Percentiles rank a stretch among this genome's conserved stretches.
These are phyloP conservation scores for Mesaphorura yosii DNA, from an alignment of 1,140 invertebrate genomes.

Conservation along the genomic window DNA sequence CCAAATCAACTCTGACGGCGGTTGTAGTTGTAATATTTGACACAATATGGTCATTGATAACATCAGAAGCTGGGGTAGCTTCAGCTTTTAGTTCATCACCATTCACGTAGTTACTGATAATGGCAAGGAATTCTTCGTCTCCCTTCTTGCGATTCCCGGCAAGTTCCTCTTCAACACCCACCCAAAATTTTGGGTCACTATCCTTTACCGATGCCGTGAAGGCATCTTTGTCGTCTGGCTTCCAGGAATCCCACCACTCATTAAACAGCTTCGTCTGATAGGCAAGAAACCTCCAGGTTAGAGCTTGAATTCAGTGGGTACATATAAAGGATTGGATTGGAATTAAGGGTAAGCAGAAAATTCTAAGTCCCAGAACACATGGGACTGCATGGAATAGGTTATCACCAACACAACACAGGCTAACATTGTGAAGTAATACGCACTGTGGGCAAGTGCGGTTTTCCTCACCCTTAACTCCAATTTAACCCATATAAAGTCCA, in stretches of 20 bases:
- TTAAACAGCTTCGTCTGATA: slow-evolving; percentile 28
- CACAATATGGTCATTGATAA: background rate
- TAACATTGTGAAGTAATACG: no score
- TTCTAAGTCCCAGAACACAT: no score
- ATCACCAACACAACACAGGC: no score
- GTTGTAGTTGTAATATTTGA: background rate
- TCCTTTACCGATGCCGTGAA: slow-evolving; percentile 11
- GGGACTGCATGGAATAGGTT: no score
- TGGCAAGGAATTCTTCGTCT: slow-evolving; percentile 26
- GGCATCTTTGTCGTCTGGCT: slow-evolving; percentile 12
- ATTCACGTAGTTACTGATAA: background rate
- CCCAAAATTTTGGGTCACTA: slow-evolving; percentile 28
- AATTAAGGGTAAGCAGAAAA: background rate
- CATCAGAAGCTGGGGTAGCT: background rate
- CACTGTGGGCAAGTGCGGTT: background rate
- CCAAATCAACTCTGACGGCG: background rate
- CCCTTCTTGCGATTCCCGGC: slow-evolving; percentile 21
- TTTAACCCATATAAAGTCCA: slow-evolving; percentile 4
- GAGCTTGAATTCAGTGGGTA: no score
- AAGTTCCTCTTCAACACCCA: slow-evolving; percentile 23
- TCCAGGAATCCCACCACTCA: slow-evolving; percentile 29
- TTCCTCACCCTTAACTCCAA: background rate
- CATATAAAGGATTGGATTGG: no score
- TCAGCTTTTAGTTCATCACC: background rate
- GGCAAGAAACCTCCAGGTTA: background rate